Evolutionary conservation across 2,888 invertebrate genomes (phyloP).

Genomic region (Scelioninae gen. 1): DNA sequence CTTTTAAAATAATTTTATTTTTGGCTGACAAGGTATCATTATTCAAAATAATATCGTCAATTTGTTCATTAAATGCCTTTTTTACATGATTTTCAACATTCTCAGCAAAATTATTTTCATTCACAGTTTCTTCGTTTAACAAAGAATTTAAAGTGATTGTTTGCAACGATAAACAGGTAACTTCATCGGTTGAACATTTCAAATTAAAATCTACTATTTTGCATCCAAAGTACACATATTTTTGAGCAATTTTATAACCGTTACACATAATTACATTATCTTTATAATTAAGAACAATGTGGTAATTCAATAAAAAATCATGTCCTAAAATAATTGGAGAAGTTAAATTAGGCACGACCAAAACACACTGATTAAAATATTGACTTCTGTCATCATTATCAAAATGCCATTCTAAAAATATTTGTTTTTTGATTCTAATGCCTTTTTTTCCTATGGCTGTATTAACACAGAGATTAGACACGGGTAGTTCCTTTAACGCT

Average conservation of each 20-base stretch:
- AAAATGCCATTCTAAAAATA: neutral
- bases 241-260: neutral
- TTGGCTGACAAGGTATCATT: neutral
- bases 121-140: too few species aligned
- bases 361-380: neutral
- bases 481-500: neutral
- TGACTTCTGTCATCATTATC: neutral
- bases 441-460: neutral
- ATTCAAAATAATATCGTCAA: neutral
- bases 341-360: neutral
- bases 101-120: too few species aligned
- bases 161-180: too few species aligned
- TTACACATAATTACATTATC: neutral
- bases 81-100: too few species aligned
- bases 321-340: neutral
- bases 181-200: too few species aligned
- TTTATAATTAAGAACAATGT: neutral
- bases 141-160: too few species aligned
- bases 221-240: too few species aligned
- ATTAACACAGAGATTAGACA: neutral
- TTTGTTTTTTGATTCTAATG: neutral
- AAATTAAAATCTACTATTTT: too few species aligned
- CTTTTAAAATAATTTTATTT: neutral
- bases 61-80: neutral
- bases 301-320: neutral